Conservation (phyloP, 2,113 vertebrate genomes). For the Balaenoptera acutorostrata region DNA sequence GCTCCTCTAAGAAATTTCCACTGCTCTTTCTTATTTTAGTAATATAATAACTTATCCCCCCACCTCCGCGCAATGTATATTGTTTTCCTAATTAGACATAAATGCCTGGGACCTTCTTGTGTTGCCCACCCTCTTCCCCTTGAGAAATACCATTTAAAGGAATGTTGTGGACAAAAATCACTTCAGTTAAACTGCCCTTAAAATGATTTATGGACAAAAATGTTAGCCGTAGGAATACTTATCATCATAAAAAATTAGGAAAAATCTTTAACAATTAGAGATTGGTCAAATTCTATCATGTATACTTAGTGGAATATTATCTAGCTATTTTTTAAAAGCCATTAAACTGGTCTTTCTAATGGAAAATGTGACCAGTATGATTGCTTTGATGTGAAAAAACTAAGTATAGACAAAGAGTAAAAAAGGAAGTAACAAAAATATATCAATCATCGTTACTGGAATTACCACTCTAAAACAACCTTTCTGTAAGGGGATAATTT, state of each 20-base stretch:
- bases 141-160: conserved; percentile 36
- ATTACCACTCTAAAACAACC: not conserved
- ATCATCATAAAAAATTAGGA: not conserved
- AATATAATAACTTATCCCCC: not conserved
- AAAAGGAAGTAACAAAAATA: not conserved
- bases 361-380: not conserved
- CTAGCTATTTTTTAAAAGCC: not conserved
- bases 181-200: conserved; percentile 5
- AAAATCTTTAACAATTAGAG: not conserved
- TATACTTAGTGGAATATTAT: not conserved
- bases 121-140: not conserved
- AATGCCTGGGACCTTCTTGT: not conserved
- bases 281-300: not conserved
- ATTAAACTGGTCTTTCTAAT: not conserved
- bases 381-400: conserved; percentile 15
- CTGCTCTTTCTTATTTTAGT: not conserved
- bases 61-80: not conserved
- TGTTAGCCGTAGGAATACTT: not conserved
- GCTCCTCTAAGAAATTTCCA: not conserved
- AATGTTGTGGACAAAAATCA: not conserved
- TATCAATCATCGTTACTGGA: not conserved
- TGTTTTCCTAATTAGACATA: not conserved
- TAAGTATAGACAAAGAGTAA: not conserved
- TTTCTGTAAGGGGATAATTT: not conserved
- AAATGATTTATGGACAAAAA: not conserved